These are phyloP conservation scores for Danio choprae DNA, from an alignment of 2,797 vertebrate genomes.

Conservation along the genomic window DNA sequence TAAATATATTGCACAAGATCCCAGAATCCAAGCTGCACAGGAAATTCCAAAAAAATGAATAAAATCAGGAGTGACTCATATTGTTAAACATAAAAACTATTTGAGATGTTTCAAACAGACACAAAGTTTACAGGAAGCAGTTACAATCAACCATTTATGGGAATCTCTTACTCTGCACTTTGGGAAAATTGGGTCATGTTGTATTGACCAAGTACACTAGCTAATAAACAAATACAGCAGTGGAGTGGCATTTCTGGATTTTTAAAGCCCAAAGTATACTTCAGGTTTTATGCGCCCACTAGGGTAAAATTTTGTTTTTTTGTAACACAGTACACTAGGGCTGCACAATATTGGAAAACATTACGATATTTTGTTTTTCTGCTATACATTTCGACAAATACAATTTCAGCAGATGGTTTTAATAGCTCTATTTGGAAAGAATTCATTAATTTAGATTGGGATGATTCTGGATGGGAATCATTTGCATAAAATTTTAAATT, in stretches of 20 bases:
- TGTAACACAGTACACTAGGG: too few species aligned
- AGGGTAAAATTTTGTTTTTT: too few species aligned
- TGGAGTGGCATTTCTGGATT: background rate
- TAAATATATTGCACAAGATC: constrained; percentile 14
- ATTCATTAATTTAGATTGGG: too few species aligned
- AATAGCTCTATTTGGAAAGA: too few species aligned
- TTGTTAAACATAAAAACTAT: background rate
- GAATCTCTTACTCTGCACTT: background rate
- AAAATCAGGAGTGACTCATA: background rate
- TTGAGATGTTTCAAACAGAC: background rate
- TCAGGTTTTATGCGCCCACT: too few species aligned
- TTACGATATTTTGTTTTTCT: too few species aligned
- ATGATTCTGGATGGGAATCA: too few species aligned
- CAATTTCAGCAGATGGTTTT: too few species aligned
- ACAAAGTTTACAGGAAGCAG: background rate
- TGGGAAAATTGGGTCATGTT: background rate
- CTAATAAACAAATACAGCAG: background rate
- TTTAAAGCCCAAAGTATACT: background rate
- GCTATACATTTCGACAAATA: too few species aligned
- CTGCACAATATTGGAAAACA: too few species aligned
- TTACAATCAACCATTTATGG: background rate
- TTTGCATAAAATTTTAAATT: too few species aligned
- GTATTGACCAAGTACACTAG: background rate
- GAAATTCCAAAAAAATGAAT: background rate
- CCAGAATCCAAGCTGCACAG: background rate